A percentile compares a stretch with the other conserved stretches of the same genome.
These are phyloP conservation scores for Macroteleia sp. DNA, from an alignment of 2,888 invertebrate genomes.

Conservation along the genomic window DNA sequence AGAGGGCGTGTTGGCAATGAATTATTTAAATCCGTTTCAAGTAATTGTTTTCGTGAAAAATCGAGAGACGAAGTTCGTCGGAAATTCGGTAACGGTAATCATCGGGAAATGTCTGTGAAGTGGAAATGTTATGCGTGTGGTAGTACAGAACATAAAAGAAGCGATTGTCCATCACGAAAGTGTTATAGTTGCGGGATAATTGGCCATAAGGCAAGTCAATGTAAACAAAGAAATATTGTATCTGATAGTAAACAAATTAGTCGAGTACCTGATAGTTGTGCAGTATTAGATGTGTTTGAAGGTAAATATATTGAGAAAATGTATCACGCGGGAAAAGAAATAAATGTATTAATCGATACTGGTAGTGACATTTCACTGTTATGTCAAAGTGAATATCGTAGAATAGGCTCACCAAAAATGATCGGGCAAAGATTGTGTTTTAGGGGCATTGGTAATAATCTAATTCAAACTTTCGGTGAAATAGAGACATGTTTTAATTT, in stretches of 20 bases:
- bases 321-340: neutral
- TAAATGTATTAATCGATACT: neutral
- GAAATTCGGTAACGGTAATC: neutral
- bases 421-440: neutral
- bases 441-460: neutral
- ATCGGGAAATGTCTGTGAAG: neutral
- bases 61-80: neutral
- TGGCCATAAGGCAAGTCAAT: neutral
- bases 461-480: neutral
- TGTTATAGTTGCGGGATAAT: neutral
- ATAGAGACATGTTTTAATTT: neutral
- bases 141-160: neutral
- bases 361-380: neutral
- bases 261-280: neutral
- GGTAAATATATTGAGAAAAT: conserved; percentile 6
- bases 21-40: too few relatives aligned
- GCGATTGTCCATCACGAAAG: neutral
- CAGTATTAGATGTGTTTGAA: neutral
- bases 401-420: neutral
- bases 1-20: neutral
- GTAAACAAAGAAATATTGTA: too few relatives aligned
- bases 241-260: neutral
- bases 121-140: conserved; percentile 5
- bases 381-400: neutral
- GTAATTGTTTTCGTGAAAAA: neutral